Conservation (phyloP, 2,888 invertebrate species). For the Sipha maydis region DNA sequence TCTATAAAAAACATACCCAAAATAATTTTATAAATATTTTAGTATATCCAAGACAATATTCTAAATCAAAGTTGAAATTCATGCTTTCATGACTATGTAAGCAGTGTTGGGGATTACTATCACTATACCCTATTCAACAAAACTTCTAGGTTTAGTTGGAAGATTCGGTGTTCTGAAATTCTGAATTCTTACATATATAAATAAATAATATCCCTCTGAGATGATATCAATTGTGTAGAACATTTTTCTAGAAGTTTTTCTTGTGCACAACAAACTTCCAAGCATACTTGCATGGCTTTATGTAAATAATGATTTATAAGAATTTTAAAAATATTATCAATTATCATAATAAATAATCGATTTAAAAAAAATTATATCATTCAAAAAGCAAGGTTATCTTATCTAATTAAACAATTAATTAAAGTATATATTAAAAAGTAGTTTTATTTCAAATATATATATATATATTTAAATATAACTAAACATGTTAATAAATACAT, state of each 20-base stretch:
- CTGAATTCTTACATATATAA: slow-evolving; percentile 35
- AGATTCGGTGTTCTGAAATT: slow-evolving; percentile 8
- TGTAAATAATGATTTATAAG: neutral
- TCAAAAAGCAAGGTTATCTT: neutral
- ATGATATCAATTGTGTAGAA: slow-evolving; percentile 19
- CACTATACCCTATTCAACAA: slow-evolving; percentile 42
- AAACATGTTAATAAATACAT: no score
- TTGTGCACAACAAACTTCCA: neutral
- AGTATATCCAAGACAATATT: slow-evolving; percentile 6
- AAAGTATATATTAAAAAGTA: no score
- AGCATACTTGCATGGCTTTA: neutral
- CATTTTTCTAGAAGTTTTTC: slow-evolving; percentile 1
- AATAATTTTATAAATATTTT: slow-evolving; percentile 49
- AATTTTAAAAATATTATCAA: neutral
- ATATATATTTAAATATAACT: no score
- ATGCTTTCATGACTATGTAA: slow-evolving; percentile 56
- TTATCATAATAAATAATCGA: neutral
- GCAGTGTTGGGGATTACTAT: slow-evolving; percentile 36
- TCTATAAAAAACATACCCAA: slow-evolving; percentile 25
- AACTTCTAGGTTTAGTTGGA: slow-evolving; percentile 14
- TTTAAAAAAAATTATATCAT: neutral
- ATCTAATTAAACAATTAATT: no score
- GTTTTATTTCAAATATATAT: no score
- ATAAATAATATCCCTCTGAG: slow-evolving; percentile 47
- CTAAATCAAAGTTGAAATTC: slow-evolving; percentile 53